phyloP scores from a whole-genome alignment of 2,113 vertebrate species.

The Patagioenas fasciata region DNA sequence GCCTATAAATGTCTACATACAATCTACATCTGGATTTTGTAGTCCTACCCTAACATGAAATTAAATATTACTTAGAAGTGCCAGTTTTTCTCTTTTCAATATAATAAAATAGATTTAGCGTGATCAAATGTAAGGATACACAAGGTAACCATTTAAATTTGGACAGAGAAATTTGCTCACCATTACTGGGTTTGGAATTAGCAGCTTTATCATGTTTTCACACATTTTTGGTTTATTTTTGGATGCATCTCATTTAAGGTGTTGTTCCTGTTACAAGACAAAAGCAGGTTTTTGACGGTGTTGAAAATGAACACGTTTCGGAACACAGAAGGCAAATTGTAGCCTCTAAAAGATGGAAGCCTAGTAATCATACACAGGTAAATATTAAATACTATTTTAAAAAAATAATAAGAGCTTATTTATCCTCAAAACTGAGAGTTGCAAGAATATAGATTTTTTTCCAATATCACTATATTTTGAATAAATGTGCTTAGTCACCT shows the following conservation, averaged over 20 bases:
- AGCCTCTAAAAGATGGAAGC: slow-evolving; percentile 59
- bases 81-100: not conserved
- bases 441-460: not conserved
- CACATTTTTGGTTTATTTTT: slow-evolving; percentile 1
- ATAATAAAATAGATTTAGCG: not conserved
- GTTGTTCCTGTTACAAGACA: slow-evolving; percentile 52
- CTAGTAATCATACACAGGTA: slow-evolving; percentile 76
- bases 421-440: not conserved
- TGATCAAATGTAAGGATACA: not conserved
- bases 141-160: not conserved
- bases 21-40: not conserved
- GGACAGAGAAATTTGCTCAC: not conserved
- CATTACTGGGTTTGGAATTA: not conserved
- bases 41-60: not conserved
- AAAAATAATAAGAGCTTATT: not conserved
- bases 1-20: not conserved
- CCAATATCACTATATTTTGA: not conserved
- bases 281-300: slow-evolving; percentile 60
- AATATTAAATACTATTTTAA: slow-evolving; percentile 10
- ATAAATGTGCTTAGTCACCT: not conserved
- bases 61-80: not conserved
- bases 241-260: slow-evolving; percentile 60
- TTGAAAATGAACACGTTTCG: slow-evolving; percentile 64
- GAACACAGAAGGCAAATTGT: slow-evolving; percentile 71
- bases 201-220: not conserved